Conservation (phyloP, 2,797 vertebrate genomes). For the Etheostoma nigrum region DNA sequence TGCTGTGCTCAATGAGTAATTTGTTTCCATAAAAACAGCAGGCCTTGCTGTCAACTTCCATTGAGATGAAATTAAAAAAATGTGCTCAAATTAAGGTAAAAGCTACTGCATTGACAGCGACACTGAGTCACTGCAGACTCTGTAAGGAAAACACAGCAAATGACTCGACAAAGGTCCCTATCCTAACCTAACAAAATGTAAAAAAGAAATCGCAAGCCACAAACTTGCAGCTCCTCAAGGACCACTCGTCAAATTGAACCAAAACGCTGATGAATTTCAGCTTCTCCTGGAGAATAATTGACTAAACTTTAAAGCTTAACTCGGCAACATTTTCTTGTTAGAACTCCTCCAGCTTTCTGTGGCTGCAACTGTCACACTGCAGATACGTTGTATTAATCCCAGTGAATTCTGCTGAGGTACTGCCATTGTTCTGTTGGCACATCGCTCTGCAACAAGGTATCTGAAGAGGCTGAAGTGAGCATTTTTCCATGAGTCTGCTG, state of each 20-base stretch:
- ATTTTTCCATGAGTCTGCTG: too few species aligned
- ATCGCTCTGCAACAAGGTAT: not conserved
- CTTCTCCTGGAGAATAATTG: conserved; percentile 17
- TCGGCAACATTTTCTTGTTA: conserved; percentile 21
- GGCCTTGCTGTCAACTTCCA: conserved; percentile 31
- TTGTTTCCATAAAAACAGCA: conserved; percentile 42
- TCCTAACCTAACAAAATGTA: conserved; percentile 13
- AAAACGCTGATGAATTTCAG: conserved; percentile 8
- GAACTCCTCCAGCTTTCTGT: conserved; percentile 1
- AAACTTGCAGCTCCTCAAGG: conserved; percentile 23
- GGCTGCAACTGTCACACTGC: conserved; percentile 18
- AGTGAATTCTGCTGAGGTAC: conserved; percentile 33
- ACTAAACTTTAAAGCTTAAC: conserved; percentile 43
- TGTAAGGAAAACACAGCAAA: conserved; percentile 19
- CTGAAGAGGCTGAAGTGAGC: too few species aligned
- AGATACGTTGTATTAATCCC: conserved; percentile 32
- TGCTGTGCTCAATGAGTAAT: conserved; percentile 44
- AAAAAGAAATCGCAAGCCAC: conserved; percentile 8
- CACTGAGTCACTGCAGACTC: conserved; percentile 1
- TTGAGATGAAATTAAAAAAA: conserved; percentile 36
- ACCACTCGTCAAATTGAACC: conserved; percentile 8
- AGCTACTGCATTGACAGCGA: conserved; percentile 1
- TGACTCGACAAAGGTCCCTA: conserved; percentile 13
- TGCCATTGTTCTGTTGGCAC: conserved; percentile 5
- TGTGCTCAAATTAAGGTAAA: conserved; percentile 35